Evolutionary conservation across 2,797 vertebrate genomes (phyloP).

Genomic region (Enteromius paludinosus): DNA sequence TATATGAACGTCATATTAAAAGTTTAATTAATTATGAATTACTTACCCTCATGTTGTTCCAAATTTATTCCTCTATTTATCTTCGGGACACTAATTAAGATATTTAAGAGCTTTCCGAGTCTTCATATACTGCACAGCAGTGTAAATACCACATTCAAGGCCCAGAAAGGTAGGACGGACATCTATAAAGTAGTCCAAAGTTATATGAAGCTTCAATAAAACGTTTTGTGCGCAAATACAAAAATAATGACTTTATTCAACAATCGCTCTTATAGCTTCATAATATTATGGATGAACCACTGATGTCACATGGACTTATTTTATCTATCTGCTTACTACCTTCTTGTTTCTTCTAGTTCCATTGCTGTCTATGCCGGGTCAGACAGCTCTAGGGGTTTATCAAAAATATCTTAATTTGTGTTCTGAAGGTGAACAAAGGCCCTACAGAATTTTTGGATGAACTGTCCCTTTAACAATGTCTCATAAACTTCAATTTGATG

Average conservation of each 20-base stretch:
- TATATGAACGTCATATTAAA: background rate
- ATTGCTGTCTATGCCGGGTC: background rate
- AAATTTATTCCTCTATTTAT: background rate
- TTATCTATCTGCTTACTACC: background rate
- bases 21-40: background rate
- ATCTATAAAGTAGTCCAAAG: background rate
- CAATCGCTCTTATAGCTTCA: background rate
- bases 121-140: background rate
- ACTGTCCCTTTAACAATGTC: background rate
- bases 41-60: background rate
- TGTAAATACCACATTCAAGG: background rate
- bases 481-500: background rate
- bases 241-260: background rate
- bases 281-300: background rate
- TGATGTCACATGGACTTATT: background rate
- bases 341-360: background rate
- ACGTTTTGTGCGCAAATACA: background rate
- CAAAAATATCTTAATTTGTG: no score
- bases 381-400: background rate
- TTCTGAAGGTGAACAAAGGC: no score
- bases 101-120: background rate
- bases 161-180: background rate
- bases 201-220: background rate
- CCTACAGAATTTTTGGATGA: background rate
- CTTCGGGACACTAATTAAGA: background rate